phyloP scores from a whole-genome alignment of 2,797 vertebrate species.

The Enteromius radiatus region DNA sequence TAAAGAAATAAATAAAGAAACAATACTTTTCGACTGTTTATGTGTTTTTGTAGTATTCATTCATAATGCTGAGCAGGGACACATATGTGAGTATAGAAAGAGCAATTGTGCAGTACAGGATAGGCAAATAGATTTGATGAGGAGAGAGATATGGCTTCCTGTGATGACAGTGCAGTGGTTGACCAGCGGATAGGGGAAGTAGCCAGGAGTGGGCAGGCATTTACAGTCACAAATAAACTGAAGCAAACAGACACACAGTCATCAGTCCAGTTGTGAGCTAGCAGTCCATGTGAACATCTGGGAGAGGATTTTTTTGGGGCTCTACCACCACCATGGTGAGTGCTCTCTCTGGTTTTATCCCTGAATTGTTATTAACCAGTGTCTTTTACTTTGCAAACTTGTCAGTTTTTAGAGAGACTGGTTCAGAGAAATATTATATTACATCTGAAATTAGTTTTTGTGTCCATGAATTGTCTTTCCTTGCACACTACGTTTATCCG shows the following conservation, averaged over 20 bases:
- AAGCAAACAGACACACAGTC: slow-evolving; percentile 43
- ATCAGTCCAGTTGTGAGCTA: slow-evolving; percentile 19
- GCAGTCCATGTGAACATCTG: slow-evolving; percentile 19
- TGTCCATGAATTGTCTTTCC: background rate
- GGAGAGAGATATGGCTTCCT: slow-evolving; percentile 61
- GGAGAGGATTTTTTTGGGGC: background rate
- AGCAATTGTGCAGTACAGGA: slow-evolving; percentile 66
- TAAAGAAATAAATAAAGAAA: background rate
- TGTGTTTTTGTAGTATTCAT: background rate
- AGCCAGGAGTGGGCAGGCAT: slow-evolving; percentile 32
- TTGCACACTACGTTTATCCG: background rate
- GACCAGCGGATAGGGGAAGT: slow-evolving; percentile 59
- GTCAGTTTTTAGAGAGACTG: background rate
- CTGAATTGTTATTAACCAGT: background rate
- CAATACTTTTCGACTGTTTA: background rate
- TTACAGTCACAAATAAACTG: slow-evolving; percentile 28
- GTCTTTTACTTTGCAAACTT: background rate
- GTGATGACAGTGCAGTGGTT: slow-evolving; percentile 51
- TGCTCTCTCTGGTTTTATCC: background rate
- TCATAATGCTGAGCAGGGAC: background rate
- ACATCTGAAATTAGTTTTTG: no score
- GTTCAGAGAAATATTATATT: no score
- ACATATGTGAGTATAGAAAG: slow-evolving; percentile 48
- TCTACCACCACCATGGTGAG: slow-evolving; percentile 49
- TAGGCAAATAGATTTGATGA: slow-evolving; percentile 77